Evolutionary conservation across 2,888 invertebrate genomes (phyloP).

Genomic region (Drosophila koepferae): DNA sequence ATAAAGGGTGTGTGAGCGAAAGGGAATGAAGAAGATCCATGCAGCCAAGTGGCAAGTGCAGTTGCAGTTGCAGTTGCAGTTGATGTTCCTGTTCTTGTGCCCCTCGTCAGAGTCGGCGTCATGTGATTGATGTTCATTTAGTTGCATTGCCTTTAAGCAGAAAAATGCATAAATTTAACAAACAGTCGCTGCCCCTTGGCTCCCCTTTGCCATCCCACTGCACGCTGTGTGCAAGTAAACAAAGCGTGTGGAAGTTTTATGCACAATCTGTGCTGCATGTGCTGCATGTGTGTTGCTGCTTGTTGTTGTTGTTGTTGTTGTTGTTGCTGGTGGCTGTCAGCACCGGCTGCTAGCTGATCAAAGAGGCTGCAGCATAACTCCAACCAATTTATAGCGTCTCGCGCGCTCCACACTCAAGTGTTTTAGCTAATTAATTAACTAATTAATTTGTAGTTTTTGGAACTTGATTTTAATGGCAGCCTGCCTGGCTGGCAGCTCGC

Average conservation of each 20-base stretch:
- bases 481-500: constrained; percentile 11
- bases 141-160: constrained; percentile 82
- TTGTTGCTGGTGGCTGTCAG: constrained; percentile 57
- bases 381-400: constrained; percentile 61
- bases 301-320: constrained; percentile 66
- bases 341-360: constrained; percentile 73
- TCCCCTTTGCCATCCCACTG: background rate
- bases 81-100: constrained; percentile 15
- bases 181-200: constrained; percentile 51
- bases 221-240: constrained; percentile 55
- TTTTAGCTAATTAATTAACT: constrained; percentile 80
- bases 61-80: constrained; percentile 30
- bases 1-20: background rate
- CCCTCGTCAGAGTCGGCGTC: constrained; percentile 67
- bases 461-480: constrained; percentile 74
- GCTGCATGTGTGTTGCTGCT: constrained; percentile 52
- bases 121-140: constrained; percentile 82
- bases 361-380: constrained; percentile 54
- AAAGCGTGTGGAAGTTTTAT: constrained; percentile 64
- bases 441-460: constrained; percentile 81
- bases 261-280: constrained; percentile 74
- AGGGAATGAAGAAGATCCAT: constrained; percentile 19
- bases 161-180: constrained; percentile 82
- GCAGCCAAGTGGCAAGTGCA: constrained; percentile 57
- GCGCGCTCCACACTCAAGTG: constrained; percentile 68